phyloP scores from a whole-genome alignment of 2,888 invertebrate species.

The Tuberolachnus salignus region DNA sequence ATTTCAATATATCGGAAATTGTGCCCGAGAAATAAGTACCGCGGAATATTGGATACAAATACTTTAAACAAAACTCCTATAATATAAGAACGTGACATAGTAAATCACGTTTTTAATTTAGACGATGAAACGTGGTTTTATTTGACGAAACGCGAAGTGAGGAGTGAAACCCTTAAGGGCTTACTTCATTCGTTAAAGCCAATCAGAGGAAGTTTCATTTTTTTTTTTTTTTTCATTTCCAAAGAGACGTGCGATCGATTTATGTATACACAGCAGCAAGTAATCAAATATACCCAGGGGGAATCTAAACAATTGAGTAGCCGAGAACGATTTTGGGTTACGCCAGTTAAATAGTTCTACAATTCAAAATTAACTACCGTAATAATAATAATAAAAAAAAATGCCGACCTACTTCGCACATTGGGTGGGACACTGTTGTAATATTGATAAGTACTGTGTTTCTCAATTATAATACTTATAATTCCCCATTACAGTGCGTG shows the following conservation, averaged over 20 bases:
- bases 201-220: conserved; percentile 13
- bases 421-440: too few species aligned
- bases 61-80: conserved; percentile 19
- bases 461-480: too few species aligned
- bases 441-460: too few species aligned
- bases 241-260: not conserved
- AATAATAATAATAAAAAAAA: too few species aligned
- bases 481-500: too few species aligned
- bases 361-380: too few species aligned
- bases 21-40: not conserved
- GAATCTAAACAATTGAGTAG: conserved; percentile 16
- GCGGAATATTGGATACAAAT: not conserved
- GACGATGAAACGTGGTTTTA: conserved; percentile 41
- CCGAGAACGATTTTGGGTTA: not conserved
- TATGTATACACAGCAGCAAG: not conserved
- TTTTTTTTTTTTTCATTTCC: conserved; percentile 28
- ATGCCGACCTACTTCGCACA: too few species aligned
- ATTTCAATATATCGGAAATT: not conserved
- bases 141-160: conserved; percentile 2
- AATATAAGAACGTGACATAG: conserved; percentile 32
- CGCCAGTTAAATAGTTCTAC: conserved; percentile 8
- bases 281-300: conserved; percentile 13
- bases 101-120: conserved; percentile 53
- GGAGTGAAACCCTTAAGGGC: conserved; percentile 26
- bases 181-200: conserved; percentile 20